Evolutionary conservation across 2,797 vertebrate species (phyloP), one percentile per base, ranked within the genome.

Genomic region (Fringilla coelebs): DNA sequence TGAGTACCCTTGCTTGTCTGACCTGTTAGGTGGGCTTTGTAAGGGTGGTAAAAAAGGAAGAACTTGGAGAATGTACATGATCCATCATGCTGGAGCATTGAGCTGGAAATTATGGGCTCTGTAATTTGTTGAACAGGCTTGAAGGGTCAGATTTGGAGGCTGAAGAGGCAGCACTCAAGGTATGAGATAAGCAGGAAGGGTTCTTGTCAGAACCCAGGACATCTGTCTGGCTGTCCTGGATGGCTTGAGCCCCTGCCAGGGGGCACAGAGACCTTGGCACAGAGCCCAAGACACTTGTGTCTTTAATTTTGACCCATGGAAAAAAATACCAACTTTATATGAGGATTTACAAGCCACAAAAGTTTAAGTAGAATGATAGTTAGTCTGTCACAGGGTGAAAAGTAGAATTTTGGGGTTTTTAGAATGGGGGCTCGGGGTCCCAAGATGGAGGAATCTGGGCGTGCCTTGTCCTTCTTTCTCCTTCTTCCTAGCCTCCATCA

Each of bases 121-220:
- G 25, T 78, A 55, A 29, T 54, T 36, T 65, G 45, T 29, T n/a
- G 7, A 48, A 49, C 48, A 51, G n/a, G 51, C 7, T 65, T 68
- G n/a, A 54, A 41, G 46, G 9, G 12, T 66, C 9, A 11, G 81
- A 55, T 80, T 84, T 85, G 49, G 40, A 81, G 58, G 79, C 40
- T 78, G 28, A 54, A 81, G 40, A 74, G 68, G 28, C 54, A 77
- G 48, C 21, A 54, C 32, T 48, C 17, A 7, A 70, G 4, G 36
- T 62, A 21, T 0, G 6, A 82, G 57, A 57, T 13, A n/a, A 80
- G n/a, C 7, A 5, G 57, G 43, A 66, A 28, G 0, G 1, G 26
- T 75, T 89, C 45, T 19, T 52, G 17, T 52, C 3, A 5, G 51
- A 55, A n/a, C 13, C 32, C 52, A 55, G 32, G 54, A 55, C 4